Evolutionary conservation across 35 echinoderm and acorn worm species (phyloP), one percentile per base, ranked within the genome.

Genomic region (Holothuria glaberrima): DNA sequence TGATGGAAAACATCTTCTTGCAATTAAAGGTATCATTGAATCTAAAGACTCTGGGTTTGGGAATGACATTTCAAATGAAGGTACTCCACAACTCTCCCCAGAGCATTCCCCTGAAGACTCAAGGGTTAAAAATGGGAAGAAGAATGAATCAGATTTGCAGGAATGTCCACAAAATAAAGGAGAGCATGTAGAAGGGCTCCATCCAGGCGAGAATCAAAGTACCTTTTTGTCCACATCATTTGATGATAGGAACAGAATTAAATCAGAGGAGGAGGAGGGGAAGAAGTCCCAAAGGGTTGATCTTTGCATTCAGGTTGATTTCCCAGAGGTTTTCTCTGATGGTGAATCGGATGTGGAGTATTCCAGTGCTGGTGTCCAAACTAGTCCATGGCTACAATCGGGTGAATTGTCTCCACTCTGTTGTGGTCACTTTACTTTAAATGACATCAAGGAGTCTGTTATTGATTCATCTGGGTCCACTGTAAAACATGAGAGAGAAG

Each of bases 11-110:
- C 92, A 97, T 70, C 82, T 97, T n/a, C 86, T 63, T 27, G 95
- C 88, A 10, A 84, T 97, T 14, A 94, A 97, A 89, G 62, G 71
- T 22, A 91, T 97, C 19, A 94, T 94, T n/a, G 95, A 97, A 34
- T 97, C 95, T 6, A 97, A 97, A 69, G 95, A 97, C 70, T 97
- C 95, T 18, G 95, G 95, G 26, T 89, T 97, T 91, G 95, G 89
- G 58, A 97, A 93, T 86, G 95, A 88, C 20, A 83, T 91, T 18
- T 95, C 94, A 20, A 87, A 67, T 66, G 83, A 78, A 9, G 91
- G 88, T 22, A 90, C 91, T 34, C 94, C 94, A 19, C 86, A 92
- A 21, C 89, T 95, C 34, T 95, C 94, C 32, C 91, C 94, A 25
- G 72, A 76, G 36, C 72, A 45, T 45, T 22, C 24, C 19, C 19